Conservation (phyloP, 2,113 vertebrate species). For the Phylloscopus trochiloides region DNA sequence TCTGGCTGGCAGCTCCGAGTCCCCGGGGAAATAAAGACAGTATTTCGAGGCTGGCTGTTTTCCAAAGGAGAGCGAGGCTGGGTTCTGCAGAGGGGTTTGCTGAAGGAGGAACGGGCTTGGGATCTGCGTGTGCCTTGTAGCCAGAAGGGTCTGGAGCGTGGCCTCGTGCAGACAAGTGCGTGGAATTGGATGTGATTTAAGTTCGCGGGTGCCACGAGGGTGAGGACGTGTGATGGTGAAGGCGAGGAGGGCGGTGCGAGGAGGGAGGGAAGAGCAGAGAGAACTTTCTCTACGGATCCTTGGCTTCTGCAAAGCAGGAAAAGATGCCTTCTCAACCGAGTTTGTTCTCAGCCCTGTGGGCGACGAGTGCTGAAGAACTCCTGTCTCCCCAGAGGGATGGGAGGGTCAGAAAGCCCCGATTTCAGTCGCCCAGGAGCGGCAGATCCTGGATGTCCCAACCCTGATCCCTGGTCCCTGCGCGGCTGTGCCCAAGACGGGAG, state of each 20-base stretch:
- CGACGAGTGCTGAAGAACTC: background rate
- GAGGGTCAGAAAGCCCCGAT: constrained; percentile 86
- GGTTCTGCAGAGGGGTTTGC: background rate
- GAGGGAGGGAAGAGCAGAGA: background rate
- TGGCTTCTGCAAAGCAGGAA: constrained; percentile 38
- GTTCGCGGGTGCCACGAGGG: background rate
- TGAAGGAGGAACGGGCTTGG: background rate
- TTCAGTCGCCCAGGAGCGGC: constrained; percentile 85
- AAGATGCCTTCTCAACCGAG: background rate
- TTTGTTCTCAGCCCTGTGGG: background rate
- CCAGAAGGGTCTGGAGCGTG: background rate
- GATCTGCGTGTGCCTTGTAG: background rate
- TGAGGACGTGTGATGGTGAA: background rate
- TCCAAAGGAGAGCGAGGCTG: background rate
- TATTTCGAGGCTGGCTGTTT: background rate
- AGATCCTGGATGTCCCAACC: constrained; percentile 68
- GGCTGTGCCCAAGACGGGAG: constrained; percentile 53
- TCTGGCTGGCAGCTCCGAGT: background rate
- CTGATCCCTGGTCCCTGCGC: constrained; percentile 66
- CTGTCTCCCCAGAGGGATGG: background rate
- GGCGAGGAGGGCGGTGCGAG: background rate
- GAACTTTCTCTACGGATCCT: background rate
- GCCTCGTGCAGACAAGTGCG: background rate
- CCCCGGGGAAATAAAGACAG: background rate
- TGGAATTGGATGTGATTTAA: background rate